Conservation (phyloP, 2,797 vertebrate genomes). For the Lindbergichthys nudifrons region DNA sequence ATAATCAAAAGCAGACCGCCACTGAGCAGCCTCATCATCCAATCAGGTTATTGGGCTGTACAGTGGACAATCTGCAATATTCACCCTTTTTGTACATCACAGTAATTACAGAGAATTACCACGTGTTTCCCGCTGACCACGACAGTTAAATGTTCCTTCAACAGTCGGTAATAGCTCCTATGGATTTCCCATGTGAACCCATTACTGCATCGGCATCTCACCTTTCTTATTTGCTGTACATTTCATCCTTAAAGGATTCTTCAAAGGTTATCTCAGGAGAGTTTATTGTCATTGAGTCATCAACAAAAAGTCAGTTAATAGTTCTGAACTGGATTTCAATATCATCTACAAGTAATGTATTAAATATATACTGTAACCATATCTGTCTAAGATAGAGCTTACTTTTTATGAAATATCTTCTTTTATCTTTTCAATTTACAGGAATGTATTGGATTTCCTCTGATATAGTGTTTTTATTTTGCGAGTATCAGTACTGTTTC, state of each 20-base stretch:
- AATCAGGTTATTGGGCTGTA: conserved; percentile 4
- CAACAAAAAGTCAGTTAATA: conserved; percentile 6
- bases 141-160: conserved; percentile 28
- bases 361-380: no score
- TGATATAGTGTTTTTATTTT: conserved; percentile 11
- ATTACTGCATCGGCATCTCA: conserved; percentile 1
- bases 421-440: conserved; percentile 21
- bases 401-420: conserved; percentile 1
- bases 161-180: neutral
- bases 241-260: neutral
- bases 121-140: conserved; percentile 25
- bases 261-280: neutral
- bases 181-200: conserved; percentile 17
- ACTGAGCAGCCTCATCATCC: conserved; percentile 8
- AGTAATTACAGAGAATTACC: conserved; percentile 31
- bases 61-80: conserved; percentile 9
- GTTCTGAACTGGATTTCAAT: conserved; percentile 5
- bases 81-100: conserved; percentile 22
- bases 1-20: conserved; percentile 7
- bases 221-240: neutral
- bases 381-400: neutral
- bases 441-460: neutral
- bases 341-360: neutral
- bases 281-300: neutral
- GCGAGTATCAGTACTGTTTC: neutral